These are phyloP conservation scores for Hypena proboscidalis DNA, from an alignment of 2,888 invertebrate species.

Conservation along the genomic window DNA sequence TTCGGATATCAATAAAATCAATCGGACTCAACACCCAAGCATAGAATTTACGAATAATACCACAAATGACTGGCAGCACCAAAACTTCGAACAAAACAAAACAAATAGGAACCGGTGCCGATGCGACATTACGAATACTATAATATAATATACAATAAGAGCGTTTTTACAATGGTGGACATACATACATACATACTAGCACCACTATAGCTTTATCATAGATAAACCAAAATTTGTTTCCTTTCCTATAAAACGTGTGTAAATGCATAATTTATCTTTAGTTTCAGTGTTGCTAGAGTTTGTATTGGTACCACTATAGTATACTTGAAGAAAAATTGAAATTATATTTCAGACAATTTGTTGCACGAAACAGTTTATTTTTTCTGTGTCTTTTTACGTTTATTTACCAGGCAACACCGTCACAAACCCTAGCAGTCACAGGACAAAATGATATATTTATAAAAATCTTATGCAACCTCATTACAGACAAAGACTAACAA, in stretches of 20 bases:
- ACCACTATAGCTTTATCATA: conserved; percentile 61
- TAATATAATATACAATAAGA: conserved; percentile 39
- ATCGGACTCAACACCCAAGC: conserved; percentile 27
- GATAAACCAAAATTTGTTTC: conserved; percentile 40
- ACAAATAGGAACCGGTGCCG: conserved; percentile 70
- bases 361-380: neutral
- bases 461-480: conserved; percentile 12
- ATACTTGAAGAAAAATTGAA: neutral
- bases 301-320: conserved; percentile 12
- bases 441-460: neutral
- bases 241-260: conserved; percentile 39
- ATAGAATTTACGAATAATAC: conserved; percentile 29
- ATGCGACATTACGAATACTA: conserved; percentile 13
- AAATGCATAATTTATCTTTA: conserved; percentile 52
- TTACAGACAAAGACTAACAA: too few species aligned
- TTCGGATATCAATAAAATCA: too few species aligned
- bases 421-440: conserved; percentile 8
- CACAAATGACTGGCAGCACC: conserved; percentile 66
- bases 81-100: conserved; percentile 50
- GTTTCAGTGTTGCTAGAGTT: conserved; percentile 12
- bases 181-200: conserved; percentile 53
- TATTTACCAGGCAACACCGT: conserved; percentile 3
- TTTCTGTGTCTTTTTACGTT: neutral
- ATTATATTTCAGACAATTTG: too few species aligned
- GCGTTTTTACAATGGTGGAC: conserved; percentile 44